Percentiles rank a stretch among this genome's conserved stretches.
phyloP scores from a whole-genome alignment of 2,888 invertebrate genomes.

The Ochlodes sylvanus region DNA sequence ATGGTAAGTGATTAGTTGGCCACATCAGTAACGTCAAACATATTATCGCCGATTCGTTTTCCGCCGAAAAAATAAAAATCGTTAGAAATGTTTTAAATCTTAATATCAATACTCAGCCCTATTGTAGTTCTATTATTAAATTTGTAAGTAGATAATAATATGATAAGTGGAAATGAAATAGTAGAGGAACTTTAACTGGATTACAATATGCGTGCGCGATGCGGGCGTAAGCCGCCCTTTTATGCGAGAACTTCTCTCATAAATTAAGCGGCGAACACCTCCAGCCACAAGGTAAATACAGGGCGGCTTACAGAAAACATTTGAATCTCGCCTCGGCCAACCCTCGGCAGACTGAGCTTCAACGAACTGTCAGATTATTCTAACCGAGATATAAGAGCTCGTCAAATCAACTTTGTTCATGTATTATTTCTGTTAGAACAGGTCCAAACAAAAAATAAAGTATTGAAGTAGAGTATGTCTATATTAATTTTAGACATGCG shows the following conservation, averaged over 20 bases:
- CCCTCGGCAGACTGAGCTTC: constrained; percentile 13
- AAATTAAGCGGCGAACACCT: constrained; percentile 55
- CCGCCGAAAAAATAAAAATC: too few species aligned
- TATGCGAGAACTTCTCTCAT: constrained; percentile 58
- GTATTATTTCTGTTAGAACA: background rate
- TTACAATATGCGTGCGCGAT: constrained; percentile 50
- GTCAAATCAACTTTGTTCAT: background rate
- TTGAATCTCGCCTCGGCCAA: constrained; percentile 22
- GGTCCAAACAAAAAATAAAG: too few species aligned
- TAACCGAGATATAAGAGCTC: constrained; percentile 1
- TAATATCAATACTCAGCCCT: too few species aligned
- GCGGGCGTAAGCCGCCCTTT: constrained; percentile 53
- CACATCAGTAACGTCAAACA: too few species aligned
- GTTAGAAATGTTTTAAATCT: too few species aligned
- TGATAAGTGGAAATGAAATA: constrained; percentile 38
- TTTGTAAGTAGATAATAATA: constrained; percentile 22
- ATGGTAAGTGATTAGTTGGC: too few species aligned
- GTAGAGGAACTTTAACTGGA: constrained; percentile 52
- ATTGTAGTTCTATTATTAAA: too few species aligned
- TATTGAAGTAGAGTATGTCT: background rate
- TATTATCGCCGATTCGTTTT: too few species aligned
- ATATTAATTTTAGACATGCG: too few species aligned
- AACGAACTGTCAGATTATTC: constrained; percentile 29
- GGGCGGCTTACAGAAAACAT: constrained; percentile 40
- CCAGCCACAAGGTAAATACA: constrained; percentile 46